These are phyloP conservation scores for Daubentonia madagascariensis DNA, from an alignment of 2,113 vertebrate genomes.

Conservation along the genomic window DNA sequence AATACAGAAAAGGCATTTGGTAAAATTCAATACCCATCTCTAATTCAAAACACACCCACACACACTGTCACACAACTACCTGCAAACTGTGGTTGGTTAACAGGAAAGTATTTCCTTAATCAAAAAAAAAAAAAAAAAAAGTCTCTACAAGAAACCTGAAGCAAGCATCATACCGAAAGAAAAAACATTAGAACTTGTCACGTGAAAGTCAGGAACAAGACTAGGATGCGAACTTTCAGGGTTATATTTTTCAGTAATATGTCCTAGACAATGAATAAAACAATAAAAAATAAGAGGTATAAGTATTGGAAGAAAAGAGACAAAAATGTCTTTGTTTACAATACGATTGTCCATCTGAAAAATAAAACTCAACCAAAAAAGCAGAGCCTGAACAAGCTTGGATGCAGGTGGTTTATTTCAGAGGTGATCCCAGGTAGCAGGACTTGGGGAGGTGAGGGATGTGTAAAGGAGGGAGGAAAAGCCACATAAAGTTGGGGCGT, in stretches of 20 bases:
- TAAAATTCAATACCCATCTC: neutral
- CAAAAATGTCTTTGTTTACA: neutral
- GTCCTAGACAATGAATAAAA: neutral
- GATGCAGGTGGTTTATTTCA: neutral
- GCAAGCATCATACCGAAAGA: neutral
- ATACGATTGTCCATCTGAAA: neutral
- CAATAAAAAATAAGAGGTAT: neutral
- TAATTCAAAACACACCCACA: neutral
- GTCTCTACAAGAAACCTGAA: neutral
- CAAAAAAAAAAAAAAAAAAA: neutral
- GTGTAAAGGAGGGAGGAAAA: neutral
- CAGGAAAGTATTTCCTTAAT: neutral
- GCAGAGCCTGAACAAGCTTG: neutral
- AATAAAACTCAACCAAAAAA: neutral
- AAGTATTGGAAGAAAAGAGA: neutral
- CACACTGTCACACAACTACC: neutral
- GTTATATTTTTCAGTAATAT: neutral
- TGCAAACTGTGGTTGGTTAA: neutral
- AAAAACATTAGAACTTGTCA: constrained; percentile 3
- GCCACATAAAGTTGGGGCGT: neutral
- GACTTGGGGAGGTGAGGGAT: neutral
- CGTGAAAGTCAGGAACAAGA: neutral
- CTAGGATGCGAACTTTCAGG: neutral
- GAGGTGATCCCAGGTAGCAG: neutral
- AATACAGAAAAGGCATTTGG: neutral